These are phyloP conservation scores for Monopis laevigella DNA, from an alignment of 2,888 invertebrate genomes.

Conservation along the genomic window DNA sequence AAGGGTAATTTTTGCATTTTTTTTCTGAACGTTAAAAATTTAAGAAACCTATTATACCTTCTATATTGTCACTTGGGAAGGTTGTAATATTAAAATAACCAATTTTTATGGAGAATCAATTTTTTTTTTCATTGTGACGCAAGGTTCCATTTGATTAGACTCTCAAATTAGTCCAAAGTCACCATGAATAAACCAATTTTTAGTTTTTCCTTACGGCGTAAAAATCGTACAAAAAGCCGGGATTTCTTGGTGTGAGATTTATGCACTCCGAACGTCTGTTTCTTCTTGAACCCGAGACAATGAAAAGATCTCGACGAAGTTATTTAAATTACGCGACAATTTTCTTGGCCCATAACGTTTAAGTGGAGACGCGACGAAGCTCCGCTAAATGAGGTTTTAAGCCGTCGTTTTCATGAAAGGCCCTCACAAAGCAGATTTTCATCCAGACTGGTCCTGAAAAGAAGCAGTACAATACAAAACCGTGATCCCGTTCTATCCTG, in stretches of 20 bases:
- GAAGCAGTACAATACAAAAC: slow-evolving; percentile 35
- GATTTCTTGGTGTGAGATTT: slow-evolving; percentile 30
- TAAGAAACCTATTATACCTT: too few species aligned
- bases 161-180: too few species aligned
- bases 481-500: slow-evolving; percentile 30
- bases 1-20: too few species aligned
- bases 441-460: slow-evolving; percentile 32
- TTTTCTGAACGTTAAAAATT: too few species aligned
- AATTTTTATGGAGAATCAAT: too few species aligned
- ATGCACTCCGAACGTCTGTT: slow-evolving; percentile 36
- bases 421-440: slow-evolving; percentile 56
- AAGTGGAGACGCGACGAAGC: slow-evolving; percentile 49
- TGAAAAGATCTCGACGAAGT: slow-evolving; percentile 43
- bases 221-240: too few species aligned
- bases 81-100: too few species aligned
- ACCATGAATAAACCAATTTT: too few species aligned
- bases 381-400: slow-evolving; percentile 59
- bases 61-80: too few species aligned
- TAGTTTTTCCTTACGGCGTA: too few species aligned
- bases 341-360: slow-evolving; percentile 51
- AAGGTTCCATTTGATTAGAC: too few species aligned
- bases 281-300: slow-evolving; percentile 39
- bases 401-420: slow-evolving; percentile 43
- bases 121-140: too few species aligned
- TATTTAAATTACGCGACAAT: slow-evolving; percentile 62